Base-by-base conservation (phyloP, 2,797 vertebrate species). In the Todus mexicanus region DNA sequence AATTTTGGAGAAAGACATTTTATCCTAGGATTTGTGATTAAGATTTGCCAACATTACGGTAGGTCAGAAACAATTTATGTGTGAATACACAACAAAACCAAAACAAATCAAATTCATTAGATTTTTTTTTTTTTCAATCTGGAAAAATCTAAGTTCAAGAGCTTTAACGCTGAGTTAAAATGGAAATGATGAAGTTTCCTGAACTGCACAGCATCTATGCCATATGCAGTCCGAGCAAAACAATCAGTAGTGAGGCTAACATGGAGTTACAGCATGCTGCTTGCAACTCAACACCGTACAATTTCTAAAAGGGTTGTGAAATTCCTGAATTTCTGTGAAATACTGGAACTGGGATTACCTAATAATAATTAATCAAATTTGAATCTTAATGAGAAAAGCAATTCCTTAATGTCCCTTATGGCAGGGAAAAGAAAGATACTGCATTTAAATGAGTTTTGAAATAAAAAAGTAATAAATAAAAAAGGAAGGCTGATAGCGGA, bases 281-380 rank as follows among this genome's bases (percentile, higher is more conserved):
- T 70, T 77, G 16, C 50, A 83, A 50, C 4, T 5, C 6, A 60
- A 66, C 13, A 56, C 15, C 23, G 8, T n/a, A 21, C 27, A 20
- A 48, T 60, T 78, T 83, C 53, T 85, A 38, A 74, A 80, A 69
- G 4, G 12, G 7, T 25, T 74, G 29, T 59, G 47, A 63, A 89
- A 89, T 83, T 87, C 70, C 38, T 92, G 61, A 87, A 87, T n/a
- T n/a, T n/a, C n/a, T n/a, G n/a, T n/a, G n/a, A n/a, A n/a, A n/a
- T n/a, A n/a, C n/a, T n/a, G n/a, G n/a, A n/a, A 93, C 86, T 54
- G 51, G 7, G 66, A 43, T 92, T 93, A 95, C 29, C 23, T 35
- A 84, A 68, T 51, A 89, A 60, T 53, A 73, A 51, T 89, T 87
- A 95, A 94, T 84, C 33, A 84, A 70, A 78, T 84, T 65, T 69